Evolutionary conservation across 2,113 vertebrate species (phyloP).

Genomic region (Gallinago paraguaiae): DNA sequence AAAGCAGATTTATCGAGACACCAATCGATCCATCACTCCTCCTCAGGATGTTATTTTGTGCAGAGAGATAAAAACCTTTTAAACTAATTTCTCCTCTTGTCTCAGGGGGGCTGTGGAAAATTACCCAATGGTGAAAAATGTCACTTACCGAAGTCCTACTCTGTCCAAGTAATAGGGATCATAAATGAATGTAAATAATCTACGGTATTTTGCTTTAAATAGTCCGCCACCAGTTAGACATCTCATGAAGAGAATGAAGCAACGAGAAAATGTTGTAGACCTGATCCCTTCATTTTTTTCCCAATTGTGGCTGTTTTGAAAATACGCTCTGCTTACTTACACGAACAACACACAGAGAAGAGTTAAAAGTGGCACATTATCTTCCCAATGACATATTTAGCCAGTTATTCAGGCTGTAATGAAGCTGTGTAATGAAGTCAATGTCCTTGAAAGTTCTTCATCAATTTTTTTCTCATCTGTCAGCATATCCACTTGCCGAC

Average conservation of each 20-base stretch:
- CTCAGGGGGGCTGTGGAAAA: not conserved
- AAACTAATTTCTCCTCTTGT: not conserved
- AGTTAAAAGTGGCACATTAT: conserved; percentile 28
- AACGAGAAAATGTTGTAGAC: not conserved
- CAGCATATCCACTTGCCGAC: conserved; percentile 82
- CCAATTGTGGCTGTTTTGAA: not conserved
- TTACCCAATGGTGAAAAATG: not conserved
- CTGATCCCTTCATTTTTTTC: not conserved
- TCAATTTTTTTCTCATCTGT: conserved; percentile 86
- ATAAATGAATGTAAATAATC: not conserved
- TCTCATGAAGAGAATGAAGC: not conserved
- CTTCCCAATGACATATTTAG: conserved; percentile 77
- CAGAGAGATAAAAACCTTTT: not conserved
- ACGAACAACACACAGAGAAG: not conserved
- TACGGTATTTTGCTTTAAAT: not conserved
- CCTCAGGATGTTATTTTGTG: not conserved
- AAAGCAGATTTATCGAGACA: fast-evolving
- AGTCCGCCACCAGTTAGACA: not conserved
- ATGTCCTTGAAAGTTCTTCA: conserved; percentile 93
- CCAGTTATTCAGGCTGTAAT: conserved; percentile 84
- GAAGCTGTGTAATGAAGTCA: conserved; percentile 89
- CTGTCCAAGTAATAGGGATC: not conserved
- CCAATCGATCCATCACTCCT: not conserved
- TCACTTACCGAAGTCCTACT: not conserved
- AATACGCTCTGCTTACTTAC: not conserved